Evolutionary conservation across 1,140 invertebrate genomes (phyloP), one percentile per base, ranked within the genome.

Genomic region (Mamestra configurata): DNA sequence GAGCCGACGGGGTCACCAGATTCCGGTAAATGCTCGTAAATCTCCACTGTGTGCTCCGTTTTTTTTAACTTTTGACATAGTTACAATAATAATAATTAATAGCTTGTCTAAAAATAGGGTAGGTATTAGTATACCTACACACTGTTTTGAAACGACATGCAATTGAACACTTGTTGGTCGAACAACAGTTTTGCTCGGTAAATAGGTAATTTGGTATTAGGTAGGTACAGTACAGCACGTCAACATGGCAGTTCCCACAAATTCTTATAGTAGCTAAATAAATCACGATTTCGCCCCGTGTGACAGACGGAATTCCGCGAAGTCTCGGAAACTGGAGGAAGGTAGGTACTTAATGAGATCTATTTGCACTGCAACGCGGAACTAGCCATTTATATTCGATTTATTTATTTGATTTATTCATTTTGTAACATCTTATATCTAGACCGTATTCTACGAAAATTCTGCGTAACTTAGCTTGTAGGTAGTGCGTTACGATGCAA

Each of bases 1-100:
- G 91, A 90, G 85, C 85, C 81, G 81, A 77, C 91, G 89, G 90
- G 91, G 92, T 93, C 91, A 93, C 90, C 86, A 90, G 90, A 92
- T 92, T 90, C 90, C 90, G 86, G 83, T 81, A 86, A 90, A 92
- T 84, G 90, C 84, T 94, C 93, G 90, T 94, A 93, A 94, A 94
- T 84, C 73, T 78, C 80, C 49, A 61, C 68, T 51, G 76, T 81
- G 77, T 81, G 88, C 79, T 88, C 86, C 82, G 88, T 89, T 93
- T 93, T 70, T 59, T 91, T 89, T 84, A 77, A 83, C 61, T 86
- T 89, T 89, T 89, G 85, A 92, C 90, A 88, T 84, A 87, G 82
- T 83, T 84, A 84, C 72, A 80, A 77, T 82, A 81, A 81, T 61
- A 79, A 80, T 82, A 66, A 49, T 46, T 53, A 49, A 70, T 70